Evolutionary conservation across 2,113 vertebrate species (phyloP).

Genomic region (Orthonyx spaldingii): DNA sequence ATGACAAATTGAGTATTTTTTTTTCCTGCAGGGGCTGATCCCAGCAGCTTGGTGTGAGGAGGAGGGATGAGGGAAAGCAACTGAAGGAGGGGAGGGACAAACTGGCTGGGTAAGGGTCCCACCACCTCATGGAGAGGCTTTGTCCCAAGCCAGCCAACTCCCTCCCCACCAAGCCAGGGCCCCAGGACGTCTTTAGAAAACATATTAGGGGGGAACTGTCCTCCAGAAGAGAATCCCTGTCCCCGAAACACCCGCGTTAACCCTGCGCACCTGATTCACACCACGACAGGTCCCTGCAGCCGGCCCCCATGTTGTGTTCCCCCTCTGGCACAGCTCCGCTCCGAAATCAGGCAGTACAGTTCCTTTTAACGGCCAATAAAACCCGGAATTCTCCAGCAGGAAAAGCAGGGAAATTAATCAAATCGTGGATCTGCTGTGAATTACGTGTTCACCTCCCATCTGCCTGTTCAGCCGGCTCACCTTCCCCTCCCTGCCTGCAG

Average conservation of each 20-base stretch:
- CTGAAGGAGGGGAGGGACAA: constrained; percentile 42
- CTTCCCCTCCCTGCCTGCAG: constrained; percentile 40
- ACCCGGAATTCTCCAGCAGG: constrained; percentile 41
- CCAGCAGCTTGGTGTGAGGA: constrained; percentile 55
- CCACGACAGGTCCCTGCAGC: not conserved
- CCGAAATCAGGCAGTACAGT: not conserved
- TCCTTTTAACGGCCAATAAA: constrained; percentile 49
- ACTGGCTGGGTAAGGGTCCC: not conserved
- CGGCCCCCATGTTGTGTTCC: not conserved
- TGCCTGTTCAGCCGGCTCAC: constrained; percentile 17
- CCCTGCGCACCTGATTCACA: not conserved
- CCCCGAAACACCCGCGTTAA: accelerated
- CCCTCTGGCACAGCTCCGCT: accelerated
- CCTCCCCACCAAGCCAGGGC: not conserved
- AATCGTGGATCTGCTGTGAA: constrained; percentile 56
- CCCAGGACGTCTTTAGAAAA: not conserved
- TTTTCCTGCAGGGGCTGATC: constrained; percentile 75
- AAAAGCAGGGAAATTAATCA: constrained; percentile 61
- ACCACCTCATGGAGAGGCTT: not conserved
- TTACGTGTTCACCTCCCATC: constrained; percentile 19
- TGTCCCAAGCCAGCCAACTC: not conserved
- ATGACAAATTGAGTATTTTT: constrained; percentile 87
- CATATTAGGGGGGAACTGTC: accelerated
- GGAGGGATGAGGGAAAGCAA: not conserved
- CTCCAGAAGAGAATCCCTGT: not conserved